Percentiles rank a stretch among this genome's conserved stretches.
phyloP scores from a whole-genome alignment of 2,797 vertebrate species.

The Typhlichthys eigenmanni region DNA sequence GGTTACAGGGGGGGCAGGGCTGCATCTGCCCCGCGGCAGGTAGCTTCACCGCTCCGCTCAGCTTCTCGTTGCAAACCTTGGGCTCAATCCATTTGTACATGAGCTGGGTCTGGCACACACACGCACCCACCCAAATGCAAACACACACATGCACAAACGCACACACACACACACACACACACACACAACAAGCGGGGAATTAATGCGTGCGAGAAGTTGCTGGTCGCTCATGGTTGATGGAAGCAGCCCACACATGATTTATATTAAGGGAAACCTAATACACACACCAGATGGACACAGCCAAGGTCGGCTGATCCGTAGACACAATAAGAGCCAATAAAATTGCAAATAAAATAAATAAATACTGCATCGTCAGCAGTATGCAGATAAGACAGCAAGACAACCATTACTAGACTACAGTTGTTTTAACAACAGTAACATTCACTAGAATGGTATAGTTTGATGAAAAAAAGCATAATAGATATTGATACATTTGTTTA shows the following conservation, averaged over 20 bases:
- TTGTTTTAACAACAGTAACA: no score
- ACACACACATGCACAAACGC: no score
- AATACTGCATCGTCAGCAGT: no score
- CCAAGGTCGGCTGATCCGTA: neutral
- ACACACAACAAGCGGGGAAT: conserved; percentile 15
- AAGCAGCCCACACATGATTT: neutral
- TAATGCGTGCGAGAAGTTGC: conserved; percentile 21
- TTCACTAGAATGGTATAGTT: no score
- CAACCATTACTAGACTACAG: no score
- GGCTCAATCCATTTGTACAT: conserved; percentile 97
- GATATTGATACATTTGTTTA: neutral
- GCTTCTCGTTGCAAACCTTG: conserved; percentile 87
- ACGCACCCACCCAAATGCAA: conserved; percentile 2
- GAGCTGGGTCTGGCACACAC: conserved; percentile 84
- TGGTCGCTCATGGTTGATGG: neutral
- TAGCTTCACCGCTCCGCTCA: conserved; percentile 74
- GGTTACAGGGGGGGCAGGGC: conserved; percentile 91
- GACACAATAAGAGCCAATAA: neutral
- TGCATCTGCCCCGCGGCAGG: conserved; percentile 84
- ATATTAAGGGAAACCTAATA: conserved; percentile 42
- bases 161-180: neutral
- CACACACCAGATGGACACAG: conserved; percentile 29
- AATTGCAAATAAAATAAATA: no score
- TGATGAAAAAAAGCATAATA: no score
- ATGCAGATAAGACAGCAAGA: no score